Evolutionary conservation across 2,797 vertebrate species (phyloP), one percentile per base, ranked within the genome.

Genomic region (Chloroceryle inda): DNA sequence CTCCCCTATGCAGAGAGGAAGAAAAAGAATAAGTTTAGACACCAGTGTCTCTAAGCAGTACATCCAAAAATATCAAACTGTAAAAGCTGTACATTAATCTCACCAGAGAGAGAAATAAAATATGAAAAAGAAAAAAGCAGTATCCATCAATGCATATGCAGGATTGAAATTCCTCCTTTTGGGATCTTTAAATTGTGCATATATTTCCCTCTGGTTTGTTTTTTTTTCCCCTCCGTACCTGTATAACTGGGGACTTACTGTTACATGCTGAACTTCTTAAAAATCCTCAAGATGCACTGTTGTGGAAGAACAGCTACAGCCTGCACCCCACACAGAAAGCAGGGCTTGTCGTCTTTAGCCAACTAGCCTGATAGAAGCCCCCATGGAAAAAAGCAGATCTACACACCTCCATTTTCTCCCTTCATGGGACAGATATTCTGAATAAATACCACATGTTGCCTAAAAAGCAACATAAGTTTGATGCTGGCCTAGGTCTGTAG

Each of bases 271-370:
- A 81, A 37, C 40, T 27, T n/a, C 75, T 6, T 10, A 1, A 37
- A 24, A 59, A 40, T 24, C 33, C 8, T 45, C 2, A 0, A 59
- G 78, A 58, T 56, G 37, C 40, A 10, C 49, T 66, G 13, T 76
- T 85, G 44, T 29, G 19, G 68, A 93, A 94, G 75, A 96, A 87
- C 40, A 85, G 21, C 63, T 94, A 74, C 29, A 83, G 77, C 50
- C 79, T 93, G 68, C 33, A 52, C 68, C 38, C 50, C 2, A 9
- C 82, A 83, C 76, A 78, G 35, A 66, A 71, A 62, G 20, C 16
- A 9, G 52, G 91, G 94, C 93, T 96, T 23, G 6, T 90, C 37
- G 1, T 44, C 8, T 55, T 86, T 85, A 93, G 87, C 91, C 49
- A 95, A 33, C 71, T 66, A 83, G 53, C 50, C 69, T n/a, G 21